Conservation (phyloP, 2,888 invertebrate genomes). For the Drosophila buzzatii region DNA sequence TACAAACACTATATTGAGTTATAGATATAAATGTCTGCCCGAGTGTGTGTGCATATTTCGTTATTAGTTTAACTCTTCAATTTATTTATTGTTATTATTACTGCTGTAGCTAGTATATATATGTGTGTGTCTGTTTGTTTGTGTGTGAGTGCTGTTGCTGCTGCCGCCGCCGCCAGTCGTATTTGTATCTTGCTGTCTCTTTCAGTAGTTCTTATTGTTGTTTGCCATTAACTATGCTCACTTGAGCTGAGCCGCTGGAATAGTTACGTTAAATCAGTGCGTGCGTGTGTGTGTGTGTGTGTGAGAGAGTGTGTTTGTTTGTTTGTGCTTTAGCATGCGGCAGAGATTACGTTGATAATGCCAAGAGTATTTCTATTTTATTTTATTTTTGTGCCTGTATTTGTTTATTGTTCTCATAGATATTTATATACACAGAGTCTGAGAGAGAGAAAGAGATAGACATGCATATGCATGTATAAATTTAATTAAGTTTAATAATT, state of each 20-base stretch:
- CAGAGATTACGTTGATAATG: slow-evolving; percentile 57
- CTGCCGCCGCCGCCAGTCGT: slow-evolving; percentile 9
- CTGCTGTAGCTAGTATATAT: slow-evolving; percentile 28
- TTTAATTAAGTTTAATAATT: slow-evolving; percentile 63
- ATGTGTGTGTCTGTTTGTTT: slow-evolving; percentile 16
- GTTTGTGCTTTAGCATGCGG: slow-evolving; percentile 44
- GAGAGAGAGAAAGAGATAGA: background rate
- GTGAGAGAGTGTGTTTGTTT: slow-evolving; percentile 23
- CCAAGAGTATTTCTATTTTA: slow-evolving; percentile 34
- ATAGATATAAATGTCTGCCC: slow-evolving; percentile 43
- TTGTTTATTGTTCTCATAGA: slow-evolving; percentile 8
- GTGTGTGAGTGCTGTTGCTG: slow-evolving; percentile 30
- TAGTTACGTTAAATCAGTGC: slow-evolving; percentile 79
- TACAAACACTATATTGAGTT: slow-evolving; percentile 46
- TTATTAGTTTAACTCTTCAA: slow-evolving; percentile 79
- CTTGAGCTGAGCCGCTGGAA: slow-evolving; percentile 62
- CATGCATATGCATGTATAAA: slow-evolving; percentile 42
- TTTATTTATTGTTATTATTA: slow-evolving; percentile 79
- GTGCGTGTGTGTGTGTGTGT: slow-evolving; percentile 11
- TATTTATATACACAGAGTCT: slow-evolving; percentile 6
- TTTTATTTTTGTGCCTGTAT: slow-evolving; percentile 34
- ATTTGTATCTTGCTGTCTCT: slow-evolving; percentile 38
- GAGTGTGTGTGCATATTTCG: slow-evolving; percentile 53
- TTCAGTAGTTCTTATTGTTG: slow-evolving; percentile 62
- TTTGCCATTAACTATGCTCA: slow-evolving; percentile 72